A percentile compares a stretch with the other conserved stretches of the same genome.
Evolutionary conservation across 2,888 invertebrate species (phyloP).

Genomic region (Plebejus anna): DNA sequence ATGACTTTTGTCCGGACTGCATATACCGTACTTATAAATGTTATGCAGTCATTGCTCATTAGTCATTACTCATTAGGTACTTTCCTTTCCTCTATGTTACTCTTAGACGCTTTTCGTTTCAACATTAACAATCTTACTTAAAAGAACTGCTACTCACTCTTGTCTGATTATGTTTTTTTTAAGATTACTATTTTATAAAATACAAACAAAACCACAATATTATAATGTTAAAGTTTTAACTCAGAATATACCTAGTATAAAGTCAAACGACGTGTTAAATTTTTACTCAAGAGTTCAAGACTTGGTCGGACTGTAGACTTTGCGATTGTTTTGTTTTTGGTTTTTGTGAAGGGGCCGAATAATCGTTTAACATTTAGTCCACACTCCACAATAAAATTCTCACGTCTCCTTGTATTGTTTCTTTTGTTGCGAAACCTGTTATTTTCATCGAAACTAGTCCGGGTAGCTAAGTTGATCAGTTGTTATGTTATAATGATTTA

Average conservation of each 20-base stretch:
- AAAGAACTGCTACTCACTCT: too few species aligned
- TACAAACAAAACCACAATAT: neutral
- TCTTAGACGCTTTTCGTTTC: too few species aligned
- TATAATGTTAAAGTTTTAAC: neutral
- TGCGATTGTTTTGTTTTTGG: neutral
- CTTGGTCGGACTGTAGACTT: neutral
- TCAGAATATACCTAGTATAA: neutral
- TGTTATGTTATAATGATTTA: neutral
- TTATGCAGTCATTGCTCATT: too few species aligned
- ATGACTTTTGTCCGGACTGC: too few species aligned
- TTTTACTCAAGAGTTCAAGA: neutral
- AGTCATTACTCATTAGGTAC: too few species aligned
- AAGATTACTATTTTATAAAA: neutral
- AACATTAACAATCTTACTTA: too few species aligned
- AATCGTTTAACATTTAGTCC: slow-evolving; percentile 1
- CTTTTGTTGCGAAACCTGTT: slow-evolving; percentile 20
- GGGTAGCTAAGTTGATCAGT: neutral
- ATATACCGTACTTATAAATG: too few species aligned
- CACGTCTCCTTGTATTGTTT: slow-evolving; percentile 27
- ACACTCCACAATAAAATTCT: slow-evolving; percentile 6
- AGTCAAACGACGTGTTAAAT: neutral
- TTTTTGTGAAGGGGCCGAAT: slow-evolving; percentile 7
- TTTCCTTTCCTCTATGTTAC: too few species aligned
- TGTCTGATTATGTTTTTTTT: too few species aligned
- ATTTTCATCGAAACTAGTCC: slow-evolving; percentile 18